A percentile compares a stretch with the other conserved stretches of the same genome.
Conservation (phyloP, 2,888 invertebrate genomes). For the Mechanitis messenoides region DNA sequence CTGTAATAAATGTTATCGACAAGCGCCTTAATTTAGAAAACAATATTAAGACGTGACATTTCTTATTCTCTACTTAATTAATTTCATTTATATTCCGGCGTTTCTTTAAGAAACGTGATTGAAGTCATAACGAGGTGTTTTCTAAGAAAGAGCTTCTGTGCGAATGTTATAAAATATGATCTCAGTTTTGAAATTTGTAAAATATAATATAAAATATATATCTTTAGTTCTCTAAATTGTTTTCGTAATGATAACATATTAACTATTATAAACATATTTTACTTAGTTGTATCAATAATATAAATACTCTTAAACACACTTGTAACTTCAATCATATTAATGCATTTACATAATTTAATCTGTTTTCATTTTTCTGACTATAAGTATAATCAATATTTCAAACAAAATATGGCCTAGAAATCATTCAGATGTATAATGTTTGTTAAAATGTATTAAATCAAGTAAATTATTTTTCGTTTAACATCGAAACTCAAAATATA, state of each 20-base stretch:
- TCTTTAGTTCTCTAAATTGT: neutral
- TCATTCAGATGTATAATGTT: neutral
- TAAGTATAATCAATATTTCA: too few relatives aligned
- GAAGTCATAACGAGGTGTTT: slow-evolving; percentile 3
- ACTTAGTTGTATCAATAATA: too few relatives aligned
- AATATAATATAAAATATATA: neutral
- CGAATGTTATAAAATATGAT: neutral
- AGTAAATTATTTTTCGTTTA: neutral
- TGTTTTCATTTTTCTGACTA: too few relatives aligned
- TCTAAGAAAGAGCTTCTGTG: neutral
- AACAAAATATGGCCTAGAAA: too few relatives aligned
- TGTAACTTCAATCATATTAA: too few relatives aligned
- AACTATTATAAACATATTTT: too few relatives aligned
- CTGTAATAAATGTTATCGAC: slow-evolving; percentile 15
- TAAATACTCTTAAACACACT: too few relatives aligned
- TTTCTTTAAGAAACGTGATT: slow-evolving; percentile 22
- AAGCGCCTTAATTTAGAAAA: slow-evolving; percentile 23
- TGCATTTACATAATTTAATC: too few relatives aligned
- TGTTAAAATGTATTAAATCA: neutral
- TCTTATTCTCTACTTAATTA: slow-evolving; percentile 22
- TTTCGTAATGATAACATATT: too few relatives aligned
- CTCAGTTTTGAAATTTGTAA: neutral
- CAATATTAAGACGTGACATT: slow-evolving; percentile 20
- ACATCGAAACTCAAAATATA: neutral
- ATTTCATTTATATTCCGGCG: slow-evolving; percentile 26